phyloP scores from a whole-genome alignment of 2,113 vertebrate species.

The Ictalurus punctatus region DNA sequence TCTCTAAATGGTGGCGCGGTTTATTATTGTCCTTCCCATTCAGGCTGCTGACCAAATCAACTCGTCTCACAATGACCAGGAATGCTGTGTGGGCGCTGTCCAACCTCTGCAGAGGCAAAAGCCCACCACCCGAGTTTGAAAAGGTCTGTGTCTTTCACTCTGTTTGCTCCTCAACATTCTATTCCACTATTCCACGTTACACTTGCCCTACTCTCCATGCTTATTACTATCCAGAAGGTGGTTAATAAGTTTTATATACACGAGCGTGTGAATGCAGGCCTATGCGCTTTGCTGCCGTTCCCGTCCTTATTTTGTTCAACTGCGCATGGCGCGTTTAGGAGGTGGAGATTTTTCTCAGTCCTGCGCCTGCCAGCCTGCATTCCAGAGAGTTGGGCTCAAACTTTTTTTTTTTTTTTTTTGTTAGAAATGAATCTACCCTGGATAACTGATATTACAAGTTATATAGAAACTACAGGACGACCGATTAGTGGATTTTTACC shows the following conservation, averaged over 20 bases:
- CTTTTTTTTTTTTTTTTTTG: background rate
- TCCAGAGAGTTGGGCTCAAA: background rate
- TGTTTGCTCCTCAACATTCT: background rate
- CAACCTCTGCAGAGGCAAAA: slow-evolving; percentile 97
- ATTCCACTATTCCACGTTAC: background rate
- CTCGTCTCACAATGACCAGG: slow-evolving; percentile 95
- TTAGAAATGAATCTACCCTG: background rate
- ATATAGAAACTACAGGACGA: background rate
- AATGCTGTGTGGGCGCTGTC: slow-evolving; percentile 98
- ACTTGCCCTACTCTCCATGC: background rate
- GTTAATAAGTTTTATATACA: background rate
- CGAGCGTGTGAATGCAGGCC: background rate
- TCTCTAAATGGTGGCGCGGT: background rate
- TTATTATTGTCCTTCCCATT: background rate
- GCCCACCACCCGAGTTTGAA: slow-evolving; percentile 92
- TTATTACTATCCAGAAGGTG: too few relatives aligned
- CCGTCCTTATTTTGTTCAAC: background rate
- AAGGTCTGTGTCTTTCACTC: slow-evolving; percentile 76
- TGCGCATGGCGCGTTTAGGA: background rate
- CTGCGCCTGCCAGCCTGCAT: background rate
- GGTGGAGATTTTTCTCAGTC: background rate
- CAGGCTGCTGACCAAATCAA: slow-evolving; percentile 95
- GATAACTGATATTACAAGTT: background rate
- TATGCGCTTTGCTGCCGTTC: background rate
- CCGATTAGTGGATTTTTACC: too few relatives aligned